These are phyloP conservation scores for Himantopus leucocephalus DNA, from an alignment of 2,113 vertebrate genomes.

Conservation along the genomic window DNA sequence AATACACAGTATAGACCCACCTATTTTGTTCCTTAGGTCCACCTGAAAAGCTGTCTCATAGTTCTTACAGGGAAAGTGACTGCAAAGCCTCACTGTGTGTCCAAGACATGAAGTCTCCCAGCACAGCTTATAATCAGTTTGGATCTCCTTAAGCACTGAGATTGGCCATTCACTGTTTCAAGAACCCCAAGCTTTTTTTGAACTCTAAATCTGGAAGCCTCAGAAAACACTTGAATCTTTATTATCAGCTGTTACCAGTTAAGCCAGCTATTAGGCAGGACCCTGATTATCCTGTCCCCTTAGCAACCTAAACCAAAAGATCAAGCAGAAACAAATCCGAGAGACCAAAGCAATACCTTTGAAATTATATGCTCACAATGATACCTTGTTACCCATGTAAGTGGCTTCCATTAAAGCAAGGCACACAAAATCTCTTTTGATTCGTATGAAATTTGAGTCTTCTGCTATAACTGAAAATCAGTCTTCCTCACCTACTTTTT, in stretches of 20 bases:
- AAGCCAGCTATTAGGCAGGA: not conserved
- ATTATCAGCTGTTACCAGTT: not conserved
- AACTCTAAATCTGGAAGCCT: not conserved
- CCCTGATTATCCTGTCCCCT: not conserved
- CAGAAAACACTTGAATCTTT: not conserved
- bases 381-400: not conserved
- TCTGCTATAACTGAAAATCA: not conserved
- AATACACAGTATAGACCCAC: not conserved
- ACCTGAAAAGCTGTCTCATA: not conserved
- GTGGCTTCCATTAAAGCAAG: fast-evolving
- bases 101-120: not conserved
- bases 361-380: not conserved
- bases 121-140: not conserved
- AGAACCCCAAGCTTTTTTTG: not conserved
- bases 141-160: not conserved
- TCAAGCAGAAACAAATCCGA: not conserved
- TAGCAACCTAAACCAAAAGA: not conserved
- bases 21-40: not conserved
- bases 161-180: not conserved
- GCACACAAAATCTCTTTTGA: not conserved
- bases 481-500: fast-evolving
- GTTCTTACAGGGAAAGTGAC: not conserved
- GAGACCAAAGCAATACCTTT: not conserved
- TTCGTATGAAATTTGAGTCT: not conserved
- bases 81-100: not conserved